Percentiles rank a stretch among this genome's conserved stretches.
Evolutionary conservation across 2,888 invertebrate species (phyloP).

Genomic region (Sphaerophoria taeniata): DNA sequence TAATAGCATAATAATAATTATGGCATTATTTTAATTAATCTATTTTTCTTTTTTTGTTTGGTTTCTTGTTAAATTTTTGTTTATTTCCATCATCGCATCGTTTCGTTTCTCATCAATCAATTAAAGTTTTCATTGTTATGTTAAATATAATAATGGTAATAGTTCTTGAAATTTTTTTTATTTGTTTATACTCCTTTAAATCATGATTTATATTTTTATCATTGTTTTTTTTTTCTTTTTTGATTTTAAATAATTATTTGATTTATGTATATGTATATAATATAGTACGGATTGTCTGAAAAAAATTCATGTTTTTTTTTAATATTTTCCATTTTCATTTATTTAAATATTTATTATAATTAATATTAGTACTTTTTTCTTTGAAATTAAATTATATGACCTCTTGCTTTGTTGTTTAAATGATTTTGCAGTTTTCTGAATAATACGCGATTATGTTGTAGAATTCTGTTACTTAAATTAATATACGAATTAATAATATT

Average conservation of each 20-base stretch:
- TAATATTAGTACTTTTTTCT: constrained; percentile 61
- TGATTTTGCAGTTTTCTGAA: constrained; percentile 75
- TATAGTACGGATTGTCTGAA: constrained; percentile 76
- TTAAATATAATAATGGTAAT: constrained; percentile 68
- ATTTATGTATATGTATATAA: constrained; percentile 61
- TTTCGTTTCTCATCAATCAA: constrained; percentile 42
- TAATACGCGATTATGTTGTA: constrained; percentile 77
- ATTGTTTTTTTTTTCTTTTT: constrained; percentile 37
- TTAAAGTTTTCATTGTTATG: constrained; percentile 68
- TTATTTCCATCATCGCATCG: constrained; percentile 33
- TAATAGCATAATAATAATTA: constrained; percentile 75
- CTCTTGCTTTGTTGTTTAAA: constrained; percentile 76
- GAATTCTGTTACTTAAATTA: constrained; percentile 65
- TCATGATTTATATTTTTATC: constrained; percentile 18
- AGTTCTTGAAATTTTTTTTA: constrained; percentile 57
- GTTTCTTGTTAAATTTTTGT: constrained; percentile 48
- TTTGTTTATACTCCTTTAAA: constrained; percentile 4
- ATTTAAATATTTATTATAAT: constrained; percentile 28
- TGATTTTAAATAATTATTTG: constrained; percentile 71
- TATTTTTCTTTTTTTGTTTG: constrained; percentile 19
- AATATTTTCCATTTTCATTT: constrained; percentile 52
- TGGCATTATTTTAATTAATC: constrained; percentile 73
- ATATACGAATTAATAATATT: constrained; percentile 63
- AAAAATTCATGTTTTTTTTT: constrained; percentile 74
- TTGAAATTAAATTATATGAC: constrained; percentile 17